Evolutionary conservation across 2,888 invertebrate genomes (phyloP).

Genomic region (Petrolisthes manimaculis): DNA sequence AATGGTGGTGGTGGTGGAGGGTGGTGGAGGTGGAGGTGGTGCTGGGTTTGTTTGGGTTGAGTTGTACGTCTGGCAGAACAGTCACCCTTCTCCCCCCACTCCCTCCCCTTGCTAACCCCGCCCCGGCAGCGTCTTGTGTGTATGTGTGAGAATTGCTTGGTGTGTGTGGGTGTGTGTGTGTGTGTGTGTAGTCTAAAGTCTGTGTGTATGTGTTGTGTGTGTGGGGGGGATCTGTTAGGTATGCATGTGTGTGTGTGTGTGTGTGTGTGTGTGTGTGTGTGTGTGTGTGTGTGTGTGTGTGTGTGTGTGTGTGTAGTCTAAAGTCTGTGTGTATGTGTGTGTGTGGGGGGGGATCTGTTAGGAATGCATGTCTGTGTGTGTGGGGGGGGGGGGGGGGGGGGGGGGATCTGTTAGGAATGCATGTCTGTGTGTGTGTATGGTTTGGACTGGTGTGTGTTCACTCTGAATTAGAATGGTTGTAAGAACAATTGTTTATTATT

Average conservation of each 20-base stretch:
- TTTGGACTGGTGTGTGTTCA: too few species aligned
- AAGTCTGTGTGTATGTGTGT: background rate
- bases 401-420: background rate
- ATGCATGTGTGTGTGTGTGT: constrained; percentile 1
- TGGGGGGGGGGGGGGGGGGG: background rate
- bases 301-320: background rate
- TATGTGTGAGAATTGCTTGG: background rate
- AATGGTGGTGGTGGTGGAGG: background rate
- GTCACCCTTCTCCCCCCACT: background rate
- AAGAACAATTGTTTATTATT: too few species aligned
- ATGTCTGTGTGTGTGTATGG: background rate
- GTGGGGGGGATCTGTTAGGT: background rate
- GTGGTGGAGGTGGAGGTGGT: background rate
- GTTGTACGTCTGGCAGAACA: background rate
- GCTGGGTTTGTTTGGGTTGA: background rate
- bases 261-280: constrained; percentile 20
- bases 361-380: background rate
- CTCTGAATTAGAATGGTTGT: too few species aligned
- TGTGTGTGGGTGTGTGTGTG: background rate
- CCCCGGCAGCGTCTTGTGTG: background rate
- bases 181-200: background rate
- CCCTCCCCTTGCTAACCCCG: too few species aligned
- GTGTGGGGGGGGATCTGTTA: background rate
- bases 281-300: constrained; percentile 18
- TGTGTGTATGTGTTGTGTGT: background rate